Evolutionary conservation across 2,113 vertebrate species (phyloP), one percentile per base, ranked within the genome.

Genomic region (Indri indri): DNA sequence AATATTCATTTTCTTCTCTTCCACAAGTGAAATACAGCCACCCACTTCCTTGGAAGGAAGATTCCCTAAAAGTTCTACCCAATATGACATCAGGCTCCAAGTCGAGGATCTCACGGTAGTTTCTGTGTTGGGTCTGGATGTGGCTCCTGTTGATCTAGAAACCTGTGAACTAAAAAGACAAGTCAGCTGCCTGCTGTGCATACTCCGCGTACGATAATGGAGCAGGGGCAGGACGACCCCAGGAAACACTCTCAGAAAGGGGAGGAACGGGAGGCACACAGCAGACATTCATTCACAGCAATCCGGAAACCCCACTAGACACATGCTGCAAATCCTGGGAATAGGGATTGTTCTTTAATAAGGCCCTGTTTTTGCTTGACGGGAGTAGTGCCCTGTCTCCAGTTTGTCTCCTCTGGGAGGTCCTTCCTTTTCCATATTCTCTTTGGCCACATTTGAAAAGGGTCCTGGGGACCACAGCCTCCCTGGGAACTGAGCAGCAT

Each of bases 381-480:
- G 16, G 34, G 27, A 84, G 18, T 50, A 76, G 16, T 47, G 17
- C 10, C 76, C 57, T 81, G 18, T 14, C 17, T 6, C 16, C 20
- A 85, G 34, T 61, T 71, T 34, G 88, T 42, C 4, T 10, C 52
- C 37, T 52, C 52, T 95, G 80, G 63, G 25, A 92, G 18, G 32
- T 88, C 83, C 87, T 90, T 73, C 50, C 23, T 89, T 57, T 83
- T 77, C 66, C 27, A 34, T 87, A n/a, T 89, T 93, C 90, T 95
- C 80, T 95, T 92, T 92, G 95, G 70, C 65, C 42, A 54, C 54
- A 40, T 90, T 87, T 88, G 74, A 74, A 93, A 87, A 85, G 63
- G n/a, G 42, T 37, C 17, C 45, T 50, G 30, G 94, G 91, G 45
- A 81, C 25, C 50, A 37, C 6, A 63, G 37, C 37, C 42, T 95